phyloP scores from a whole-genome alignment of 2,888 invertebrate genomes.

The Athetis lepigone region DNA sequence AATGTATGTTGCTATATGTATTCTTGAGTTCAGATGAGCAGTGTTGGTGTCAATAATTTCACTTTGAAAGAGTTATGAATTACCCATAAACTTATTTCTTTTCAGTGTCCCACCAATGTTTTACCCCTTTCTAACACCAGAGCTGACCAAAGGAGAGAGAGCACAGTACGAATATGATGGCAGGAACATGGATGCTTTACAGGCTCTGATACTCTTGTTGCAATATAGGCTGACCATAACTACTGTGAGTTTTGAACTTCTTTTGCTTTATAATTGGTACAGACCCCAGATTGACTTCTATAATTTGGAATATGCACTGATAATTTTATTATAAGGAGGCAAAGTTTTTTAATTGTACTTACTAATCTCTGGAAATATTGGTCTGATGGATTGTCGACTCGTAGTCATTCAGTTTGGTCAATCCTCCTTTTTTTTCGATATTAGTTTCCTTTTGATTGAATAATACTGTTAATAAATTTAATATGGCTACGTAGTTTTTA shows the following conservation, averaged over 20 bases:
- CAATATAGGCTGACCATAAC: constrained; percentile 91
- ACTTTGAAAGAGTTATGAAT: no score
- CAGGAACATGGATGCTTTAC: constrained; percentile 94
- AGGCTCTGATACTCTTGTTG: constrained; percentile 93
- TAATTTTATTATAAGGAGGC: no score
- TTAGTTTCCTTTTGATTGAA: no score
- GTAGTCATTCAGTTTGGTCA: no score
- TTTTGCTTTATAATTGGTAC: background rate
- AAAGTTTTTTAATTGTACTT: no score
- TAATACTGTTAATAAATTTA: no score
- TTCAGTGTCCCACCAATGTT: constrained; percentile 94
- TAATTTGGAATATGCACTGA: constrained; percentile 4
- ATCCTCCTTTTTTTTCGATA: no score
- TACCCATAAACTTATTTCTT: constrained; percentile 38
- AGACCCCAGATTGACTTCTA: background rate
- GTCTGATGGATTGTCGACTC: no score
- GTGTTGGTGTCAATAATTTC: background rate
- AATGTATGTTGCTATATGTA: no score
- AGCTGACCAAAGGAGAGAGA: constrained; percentile 85
- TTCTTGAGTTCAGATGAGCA: background rate
- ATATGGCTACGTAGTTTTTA: no score
- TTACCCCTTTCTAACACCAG: constrained; percentile 93
- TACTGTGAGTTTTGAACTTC: constrained; percentile 77
- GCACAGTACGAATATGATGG: constrained; percentile 91
- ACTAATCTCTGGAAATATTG: no score